A percentile compares a stretch with the other conserved stretches of the same genome.
Evolutionary conservation across 2,113 vertebrate genomes (phyloP).

Genomic region (Triplophysa dalaica): DNA sequence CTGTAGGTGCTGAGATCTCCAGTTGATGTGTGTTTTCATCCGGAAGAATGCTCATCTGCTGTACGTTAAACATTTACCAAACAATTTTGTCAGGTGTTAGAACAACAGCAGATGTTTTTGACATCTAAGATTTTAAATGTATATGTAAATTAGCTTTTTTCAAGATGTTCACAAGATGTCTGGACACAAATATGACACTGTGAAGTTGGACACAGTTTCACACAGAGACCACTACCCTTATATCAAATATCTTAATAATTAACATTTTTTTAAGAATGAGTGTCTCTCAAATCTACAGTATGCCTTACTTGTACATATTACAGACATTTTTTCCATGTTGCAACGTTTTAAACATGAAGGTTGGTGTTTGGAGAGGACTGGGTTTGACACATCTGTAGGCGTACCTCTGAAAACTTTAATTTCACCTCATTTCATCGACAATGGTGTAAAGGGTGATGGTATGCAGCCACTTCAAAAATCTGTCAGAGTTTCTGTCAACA

Average conservation of each 20-base stretch:
- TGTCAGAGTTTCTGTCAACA: slow-evolving; percentile 58
- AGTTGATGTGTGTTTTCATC: background rate
- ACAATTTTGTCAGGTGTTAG: too few species aligned
- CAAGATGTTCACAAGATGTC: background rate
- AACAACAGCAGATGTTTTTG: background rate
- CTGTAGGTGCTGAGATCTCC: background rate
- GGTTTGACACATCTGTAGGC: slow-evolving; percentile 1
- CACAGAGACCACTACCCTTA: too few species aligned
- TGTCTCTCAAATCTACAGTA: too few species aligned
- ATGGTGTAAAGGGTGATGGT: slow-evolving; percentile 65
- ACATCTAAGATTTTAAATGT: too few species aligned
- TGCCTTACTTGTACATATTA: too few species aligned
- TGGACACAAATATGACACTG: background rate
- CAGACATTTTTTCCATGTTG: too few species aligned
- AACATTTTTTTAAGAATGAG: too few species aligned
- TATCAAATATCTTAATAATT: too few species aligned
- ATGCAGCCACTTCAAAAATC: slow-evolving; percentile 71
- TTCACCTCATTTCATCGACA: slow-evolving; percentile 46
- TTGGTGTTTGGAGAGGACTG: background rate
- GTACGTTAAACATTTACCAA: too few species aligned
- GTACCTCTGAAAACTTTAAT: slow-evolving; percentile 62
- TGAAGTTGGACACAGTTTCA: too few species aligned
- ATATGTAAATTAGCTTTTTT: background rate
- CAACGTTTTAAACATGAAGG: background rate
- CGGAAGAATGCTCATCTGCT: background rate